phyloP scores from a whole-genome alignment of 1,140 invertebrate genomes.

The Idris sp. region DNA sequence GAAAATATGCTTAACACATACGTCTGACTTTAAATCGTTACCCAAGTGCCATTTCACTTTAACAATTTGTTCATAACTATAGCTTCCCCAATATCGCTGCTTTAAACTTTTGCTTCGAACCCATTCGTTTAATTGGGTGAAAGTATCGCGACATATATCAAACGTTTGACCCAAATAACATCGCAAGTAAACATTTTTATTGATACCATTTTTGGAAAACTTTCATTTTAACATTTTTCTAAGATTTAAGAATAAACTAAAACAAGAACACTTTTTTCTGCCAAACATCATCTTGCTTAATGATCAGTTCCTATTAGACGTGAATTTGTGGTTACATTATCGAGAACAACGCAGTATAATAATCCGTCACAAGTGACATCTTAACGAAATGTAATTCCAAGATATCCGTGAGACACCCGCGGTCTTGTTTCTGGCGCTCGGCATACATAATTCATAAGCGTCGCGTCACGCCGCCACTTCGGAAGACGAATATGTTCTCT shows the following conservation, averaged over 20 bases:
- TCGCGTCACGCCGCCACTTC: slow-evolving; percentile 66
- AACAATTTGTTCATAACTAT: slow-evolving; percentile 44
- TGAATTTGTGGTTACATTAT: slow-evolving; percentile 42
- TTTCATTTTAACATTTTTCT: slow-evolving; percentile 1
- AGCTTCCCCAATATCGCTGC: slow-evolving; percentile 41
- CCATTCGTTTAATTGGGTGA: slow-evolving; percentile 42
- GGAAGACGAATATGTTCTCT: slow-evolving; percentile 69
- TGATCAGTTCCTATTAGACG: slow-evolving; percentile 31
- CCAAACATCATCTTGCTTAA: slow-evolving; percentile 12
- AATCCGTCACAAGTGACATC: slow-evolving; percentile 58
- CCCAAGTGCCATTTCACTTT: slow-evolving; percentile 34
- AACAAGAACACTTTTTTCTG: too few species aligned
- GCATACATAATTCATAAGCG: slow-evolving; percentile 75
- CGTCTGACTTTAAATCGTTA: slow-evolving; percentile 32
- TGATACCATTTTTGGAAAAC: slow-evolving; percentile 10
- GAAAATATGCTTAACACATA: slow-evolving; percentile 32
- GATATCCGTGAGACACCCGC: slow-evolving; percentile 64
- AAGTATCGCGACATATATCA: slow-evolving; percentile 43
- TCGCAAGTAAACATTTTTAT: slow-evolving; percentile 25
- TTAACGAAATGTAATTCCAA: slow-evolving; percentile 63
- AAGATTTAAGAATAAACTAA: too few species aligned
- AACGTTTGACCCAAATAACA: slow-evolving; percentile 38
- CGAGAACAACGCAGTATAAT: slow-evolving; percentile 65
- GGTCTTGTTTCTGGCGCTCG: slow-evolving; percentile 59
- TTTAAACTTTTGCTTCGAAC: slow-evolving; percentile 46